These are phyloP conservation scores for Uromys caudimaculatus DNA, from an alignment of 2,797 vertebrate genomes.

Conservation along the genomic window DNA sequence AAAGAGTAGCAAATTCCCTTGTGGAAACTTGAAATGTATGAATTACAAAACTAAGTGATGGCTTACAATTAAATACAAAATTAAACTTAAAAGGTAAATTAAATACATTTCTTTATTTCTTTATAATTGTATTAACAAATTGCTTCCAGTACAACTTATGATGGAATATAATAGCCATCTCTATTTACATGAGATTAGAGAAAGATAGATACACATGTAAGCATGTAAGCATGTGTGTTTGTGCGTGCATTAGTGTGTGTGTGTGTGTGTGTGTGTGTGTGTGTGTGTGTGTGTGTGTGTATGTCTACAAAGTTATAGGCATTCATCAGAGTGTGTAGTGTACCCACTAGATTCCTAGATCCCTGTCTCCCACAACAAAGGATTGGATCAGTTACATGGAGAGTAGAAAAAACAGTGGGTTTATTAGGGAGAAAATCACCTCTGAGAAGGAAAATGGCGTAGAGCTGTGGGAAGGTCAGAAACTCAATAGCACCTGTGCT, in stretches of 20 bases:
- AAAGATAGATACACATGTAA: accelerated
- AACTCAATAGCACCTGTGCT: background rate
- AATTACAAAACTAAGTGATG: background rate
- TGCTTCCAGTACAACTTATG: background rate
- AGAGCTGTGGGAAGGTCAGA: background rate
- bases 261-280: background rate
- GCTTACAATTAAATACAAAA: background rate
- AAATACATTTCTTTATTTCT: constrained; percentile 45
- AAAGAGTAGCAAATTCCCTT: background rate
- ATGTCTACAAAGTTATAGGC: background rate
- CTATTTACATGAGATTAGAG: background rate
- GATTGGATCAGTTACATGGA: background rate
- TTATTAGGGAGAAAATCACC: background rate
- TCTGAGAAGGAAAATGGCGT: background rate
- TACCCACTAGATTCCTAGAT: background rate
- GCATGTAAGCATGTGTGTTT: background rate
- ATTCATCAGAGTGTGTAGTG: background rate
- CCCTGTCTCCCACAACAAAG: background rate
- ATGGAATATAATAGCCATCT: background rate
- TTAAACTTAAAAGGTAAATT: background rate
- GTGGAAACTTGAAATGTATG: background rate
- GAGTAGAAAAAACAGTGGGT: background rate
- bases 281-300: background rate
- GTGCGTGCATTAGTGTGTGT: background rate
- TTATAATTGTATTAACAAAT: constrained; percentile 28